phyloP scores from a whole-genome alignment of 2,797 vertebrate species.

The Miopithecus talapoin region DNA sequence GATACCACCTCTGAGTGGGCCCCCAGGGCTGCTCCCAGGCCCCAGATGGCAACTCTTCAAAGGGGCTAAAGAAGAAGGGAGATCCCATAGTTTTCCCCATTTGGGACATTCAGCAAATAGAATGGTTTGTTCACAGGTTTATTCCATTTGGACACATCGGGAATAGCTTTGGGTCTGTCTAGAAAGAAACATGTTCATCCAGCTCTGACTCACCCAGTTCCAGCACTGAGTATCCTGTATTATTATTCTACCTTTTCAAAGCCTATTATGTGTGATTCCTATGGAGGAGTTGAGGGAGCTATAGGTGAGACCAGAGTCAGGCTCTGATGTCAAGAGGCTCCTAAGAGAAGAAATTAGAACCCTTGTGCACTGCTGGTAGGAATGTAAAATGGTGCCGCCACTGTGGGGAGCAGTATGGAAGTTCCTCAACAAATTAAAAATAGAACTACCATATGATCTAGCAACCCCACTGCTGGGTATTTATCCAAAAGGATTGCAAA shows the following conservation, averaged over 20 bases:
- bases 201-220: neutral
- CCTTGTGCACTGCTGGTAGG: neutral
- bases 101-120: neutral
- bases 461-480: neutral
- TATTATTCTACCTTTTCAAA: neutral
- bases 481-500: neutral
- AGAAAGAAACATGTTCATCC: neutral
- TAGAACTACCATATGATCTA: neutral
- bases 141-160: neutral
- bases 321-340: neutral
- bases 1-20: neutral
- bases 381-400: neutral
- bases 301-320: neutral
- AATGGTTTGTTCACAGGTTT: neutral
- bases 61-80: neutral
- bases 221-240: too few species aligned
- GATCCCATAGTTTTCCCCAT: neutral
- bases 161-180: neutral
- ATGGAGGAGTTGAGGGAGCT: neutral
- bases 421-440: neutral
- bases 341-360: accelerated
- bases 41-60: neutral
- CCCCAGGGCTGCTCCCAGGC: neutral
- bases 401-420: neutral
- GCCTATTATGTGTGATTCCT: neutral